Base-by-base conservation (phyloP, 2,888 invertebrate species). In the Dicyrtoma fusca region DNA sequence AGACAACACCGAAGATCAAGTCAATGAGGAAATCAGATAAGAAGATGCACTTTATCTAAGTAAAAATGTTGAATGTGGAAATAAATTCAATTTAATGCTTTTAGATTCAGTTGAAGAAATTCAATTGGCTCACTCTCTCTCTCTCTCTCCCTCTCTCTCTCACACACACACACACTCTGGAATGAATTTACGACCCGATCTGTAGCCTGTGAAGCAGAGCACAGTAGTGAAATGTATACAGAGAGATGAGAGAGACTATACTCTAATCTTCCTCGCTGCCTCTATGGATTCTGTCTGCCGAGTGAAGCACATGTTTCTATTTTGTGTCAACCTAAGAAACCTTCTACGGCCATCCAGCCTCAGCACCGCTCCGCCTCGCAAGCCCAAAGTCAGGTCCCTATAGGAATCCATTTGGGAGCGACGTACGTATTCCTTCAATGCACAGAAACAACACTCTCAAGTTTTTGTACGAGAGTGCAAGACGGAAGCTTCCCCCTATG, bases 241-340 rank as follows among this genome's bases (percentile, higher is more conserved):
- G 53, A 17, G 14, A 17, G 19, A 49, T 49, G 49, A 49, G 49
- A 49, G 53, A 14, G 53, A 53, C 19, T 53, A 2, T 19, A 17
- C 21, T 53, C 53, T 53, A 53, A 21, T 17, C 53, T 21, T 53
- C 8, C 44, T 44, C 61, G 42, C 14, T 44, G 44, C 61, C 34
- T 44, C 61, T 61, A 61, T 19, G 21, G 62, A 17, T 34, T 34
- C 62, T 63, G 17, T 17, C 62, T 61, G 19, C 34, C 14, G 44
- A 44, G 44, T 44, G 44, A 44, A 63, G 62, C 62, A 63, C 62
- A 63, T 63, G 62, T 63, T 63, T 63, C 62, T 63, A 63, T 63
- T 63, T 63, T 63, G 44, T 63, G 45, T 63, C 45, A 63, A 45
- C 45, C 44, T 21, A 42, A 42, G 19, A 17, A 53, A 53, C 10